Base-by-base conservation (phyloP, 2,113 vertebrate genomes). In the Sapayoa aenigma region DNA sequence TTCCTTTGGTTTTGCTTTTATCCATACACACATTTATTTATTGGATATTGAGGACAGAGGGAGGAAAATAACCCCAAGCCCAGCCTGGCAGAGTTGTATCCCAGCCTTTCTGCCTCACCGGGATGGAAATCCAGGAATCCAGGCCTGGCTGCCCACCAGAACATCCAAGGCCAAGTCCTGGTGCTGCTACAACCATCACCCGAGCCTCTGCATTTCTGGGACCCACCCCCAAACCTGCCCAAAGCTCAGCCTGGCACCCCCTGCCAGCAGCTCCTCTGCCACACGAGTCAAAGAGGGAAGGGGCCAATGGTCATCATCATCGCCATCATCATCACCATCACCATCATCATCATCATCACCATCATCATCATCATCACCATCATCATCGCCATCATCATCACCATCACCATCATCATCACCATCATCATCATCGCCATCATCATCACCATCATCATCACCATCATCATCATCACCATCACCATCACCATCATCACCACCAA, bases 151-250 rank as follows among this genome's bases (percentile, higher is more conserved):
- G 46, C 12, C 63, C 67, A 60, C 41, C 55, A 47, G 25, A 11
- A 3, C 67, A 52, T 3, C 56, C 78, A 6, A 0, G 1, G 30
- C 3, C 49, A 46, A n/a, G 10, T 17, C 53, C 19, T n/a, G 6
- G n/a, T 59, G 47, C 44, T 27, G 2, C 59, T 17, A 3, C 56
- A 77, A 2, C 28, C 15, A 1, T 27, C 6, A 11, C 66, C 39
- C 2, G 1, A 55, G 33, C 11, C 37, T 49, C 63, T 35, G 73
- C 58, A 21, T 7, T 53, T 9, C 55, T 6, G 4, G 56, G 46
- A 1, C 35, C 16, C n/a, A n/a, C n/a, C n/a, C n/a, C 18, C 9
- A 49, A 53, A 9, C 27, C 63, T 33, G n/a, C 6, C 3, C 73
- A 72, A 17, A 73, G 53, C 58, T 27, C 1, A 6, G 63, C 72